Evolutionary conservation across 2,113 vertebrate genomes (phyloP), one percentile per base, ranked within the genome.

Genomic region (Chitala chitala): DNA sequence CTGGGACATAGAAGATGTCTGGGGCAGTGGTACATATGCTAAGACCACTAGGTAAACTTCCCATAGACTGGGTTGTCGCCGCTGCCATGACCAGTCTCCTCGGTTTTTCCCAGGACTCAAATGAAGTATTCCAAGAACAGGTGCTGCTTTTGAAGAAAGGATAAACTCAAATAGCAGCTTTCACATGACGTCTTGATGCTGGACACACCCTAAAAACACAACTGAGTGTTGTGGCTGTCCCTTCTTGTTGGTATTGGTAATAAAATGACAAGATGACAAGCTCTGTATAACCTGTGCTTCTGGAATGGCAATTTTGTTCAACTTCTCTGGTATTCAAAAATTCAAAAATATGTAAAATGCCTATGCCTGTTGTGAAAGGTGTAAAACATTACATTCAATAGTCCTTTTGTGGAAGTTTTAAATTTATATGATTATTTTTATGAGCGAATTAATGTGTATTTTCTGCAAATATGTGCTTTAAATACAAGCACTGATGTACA

Each of bases 1-100:
- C 90, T 0, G 88, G 89, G 5, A 92, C 46, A 75, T 88, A 92
- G 8, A 92, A 77, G 56, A 92, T 80, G 76, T 92, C 90, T 0
- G 90, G 90, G 15, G 87, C 74, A 33, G 85, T 88, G 1, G 72
- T 68, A 20, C 86, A 92, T 13, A 91, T 82, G 0, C 80, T 61
- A 1, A 69, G 0, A 33, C 90, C 88, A 7, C 78, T 84, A 55
- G 90, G 90, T 1, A 92, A 79, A 73, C 74, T 82, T 1, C 74
- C 82, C 85, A 81, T 76, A 29, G 42, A 3, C 31, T 78, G 84
- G 3, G 64, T 78, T 0, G 84, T 84, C 71, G 80, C 80, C 38
- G 86, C 82, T 22, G 86, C 84, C 89, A 90, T 90, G 53, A 9
- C 46, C 40, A 42, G 70, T 2, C 33, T 61, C 40, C 59, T 33